Conservation (phyloP, 1,140 invertebrate genomes). For the Armadillidium nasatum region DNA sequence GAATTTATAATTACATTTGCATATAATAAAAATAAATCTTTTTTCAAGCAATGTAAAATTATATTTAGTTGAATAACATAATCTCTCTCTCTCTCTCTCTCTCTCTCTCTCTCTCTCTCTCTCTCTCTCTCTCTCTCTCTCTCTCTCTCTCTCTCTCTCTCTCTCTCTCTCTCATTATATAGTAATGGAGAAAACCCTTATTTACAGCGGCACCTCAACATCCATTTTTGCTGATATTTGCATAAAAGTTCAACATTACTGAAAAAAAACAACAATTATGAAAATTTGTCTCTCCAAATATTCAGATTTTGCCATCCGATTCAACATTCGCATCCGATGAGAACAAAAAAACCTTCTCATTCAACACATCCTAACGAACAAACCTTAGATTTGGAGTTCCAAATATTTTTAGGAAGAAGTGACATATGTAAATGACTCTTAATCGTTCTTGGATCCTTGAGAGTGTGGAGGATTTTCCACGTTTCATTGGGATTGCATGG, state of each 20-base stretch:
- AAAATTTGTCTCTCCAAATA: background rate
- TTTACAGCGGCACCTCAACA: background rate
- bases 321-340: background rate
- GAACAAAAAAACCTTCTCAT: background rate
- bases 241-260: background rate
- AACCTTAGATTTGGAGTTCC: slow-evolving; percentile 35
- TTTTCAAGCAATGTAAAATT: no score
- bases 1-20: no score
- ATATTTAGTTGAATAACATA: no score
- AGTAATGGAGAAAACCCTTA: background rate
- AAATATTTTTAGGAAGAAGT: slow-evolving; percentile 34
- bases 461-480: slow-evolving; percentile 28
- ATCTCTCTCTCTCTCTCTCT: no score
- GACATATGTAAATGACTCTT: slow-evolving; percentile 40
- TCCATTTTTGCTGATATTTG: background rate
- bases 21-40: no score
- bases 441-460: slow-evolving; percentile 38
- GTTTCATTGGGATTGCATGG: slow-evolving; percentile 30
- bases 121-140: no score
- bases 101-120: no score
- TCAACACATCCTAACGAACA: no score
- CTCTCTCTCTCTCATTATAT: no score
- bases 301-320: background rate
- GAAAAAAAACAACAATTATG: no score
- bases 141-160: no score